These are phyloP conservation scores for Sebastes jordani DNA, from an alignment of 2,797 vertebrate species.

Conservation along the genomic window DNA sequence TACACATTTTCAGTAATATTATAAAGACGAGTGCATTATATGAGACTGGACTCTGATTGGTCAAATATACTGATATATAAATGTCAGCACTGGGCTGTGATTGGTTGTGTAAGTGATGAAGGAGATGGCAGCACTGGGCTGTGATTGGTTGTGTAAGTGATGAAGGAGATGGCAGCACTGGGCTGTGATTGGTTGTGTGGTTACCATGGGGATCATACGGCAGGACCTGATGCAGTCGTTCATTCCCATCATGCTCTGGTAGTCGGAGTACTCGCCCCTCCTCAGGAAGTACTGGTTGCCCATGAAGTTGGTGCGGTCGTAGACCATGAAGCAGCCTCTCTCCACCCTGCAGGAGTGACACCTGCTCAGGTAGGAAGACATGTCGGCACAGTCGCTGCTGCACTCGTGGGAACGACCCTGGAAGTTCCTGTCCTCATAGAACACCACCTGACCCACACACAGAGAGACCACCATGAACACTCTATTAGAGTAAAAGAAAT, in stretches of 20 bases:
- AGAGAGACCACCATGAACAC: neutral
- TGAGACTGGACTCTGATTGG: neutral
- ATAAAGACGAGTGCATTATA: neutral
- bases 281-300: slow-evolving; percentile 66
- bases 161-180: neutral
- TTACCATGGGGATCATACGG: slow-evolving; percentile 65
- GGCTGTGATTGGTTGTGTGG: neutral
- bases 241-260: slow-evolving; percentile 56
- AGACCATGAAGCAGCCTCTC: slow-evolving; percentile 66
- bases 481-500: neutral
- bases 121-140: neutral
- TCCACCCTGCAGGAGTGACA: slow-evolving; percentile 69
- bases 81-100: neutral
- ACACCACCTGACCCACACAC: slow-evolving; percentile 31
- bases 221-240: slow-evolving; percentile 57
- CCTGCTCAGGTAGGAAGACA: slow-evolving; percentile 64
- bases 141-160: neutral
- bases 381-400: slow-evolving; percentile 53
- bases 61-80: neutral
- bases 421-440: slow-evolving; percentile 65
- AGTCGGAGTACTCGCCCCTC: slow-evolving; percentile 61
- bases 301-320: slow-evolving; percentile 62
- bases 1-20: neutral
- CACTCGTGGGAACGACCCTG: slow-evolving; percentile 58
- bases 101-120: too few relatives aligned